Evolutionary conservation across 2,113 vertebrate species (phyloP).

Genomic region (Cromileptes altivelis): DNA sequence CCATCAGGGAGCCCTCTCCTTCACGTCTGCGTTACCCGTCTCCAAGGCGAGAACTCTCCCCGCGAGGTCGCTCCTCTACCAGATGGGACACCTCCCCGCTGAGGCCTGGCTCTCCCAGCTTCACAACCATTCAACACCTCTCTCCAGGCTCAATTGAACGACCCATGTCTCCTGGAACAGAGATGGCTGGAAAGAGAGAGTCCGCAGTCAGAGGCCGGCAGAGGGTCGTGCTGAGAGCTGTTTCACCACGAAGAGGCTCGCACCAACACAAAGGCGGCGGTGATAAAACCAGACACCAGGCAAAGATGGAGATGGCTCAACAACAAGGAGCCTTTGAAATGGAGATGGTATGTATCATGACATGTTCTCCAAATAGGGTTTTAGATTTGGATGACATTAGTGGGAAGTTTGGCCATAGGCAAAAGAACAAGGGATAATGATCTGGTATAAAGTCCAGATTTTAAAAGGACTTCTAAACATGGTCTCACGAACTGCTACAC

Average conservation of each 20-base stretch:
- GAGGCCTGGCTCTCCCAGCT: conserved; percentile 90
- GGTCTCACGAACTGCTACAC: background rate
- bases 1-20: conserved; percentile 80
- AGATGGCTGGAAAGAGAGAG: conserved; percentile 88
- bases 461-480: background rate
- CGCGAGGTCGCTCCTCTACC: conserved; percentile 77
- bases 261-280: conserved; percentile 90
- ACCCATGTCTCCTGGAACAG: conserved; percentile 91
- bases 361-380: background rate
- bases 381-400: background rate
- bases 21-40: conserved; percentile 81
- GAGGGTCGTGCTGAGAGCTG: conserved; percentile 90
- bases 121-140: conserved; percentile 79
- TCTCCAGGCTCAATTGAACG: conserved; percentile 79
- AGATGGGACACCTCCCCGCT: conserved; percentile 92
- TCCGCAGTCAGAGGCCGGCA: conserved; percentile 91
- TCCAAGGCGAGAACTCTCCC: conserved; percentile 80
- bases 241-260: conserved; percentile 95
- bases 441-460: background rate
- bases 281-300: conserved; percentile 88
- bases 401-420: background rate
- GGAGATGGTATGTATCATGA: conserved; percentile 65
- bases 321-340: conserved; percentile 73
- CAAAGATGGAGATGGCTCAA: conserved; percentile 78
- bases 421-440: background rate